These are phyloP conservation scores for Oncorhynchus masou DNA, from an alignment of 2,113 vertebrate genomes.

Conservation along the genomic window DNA sequence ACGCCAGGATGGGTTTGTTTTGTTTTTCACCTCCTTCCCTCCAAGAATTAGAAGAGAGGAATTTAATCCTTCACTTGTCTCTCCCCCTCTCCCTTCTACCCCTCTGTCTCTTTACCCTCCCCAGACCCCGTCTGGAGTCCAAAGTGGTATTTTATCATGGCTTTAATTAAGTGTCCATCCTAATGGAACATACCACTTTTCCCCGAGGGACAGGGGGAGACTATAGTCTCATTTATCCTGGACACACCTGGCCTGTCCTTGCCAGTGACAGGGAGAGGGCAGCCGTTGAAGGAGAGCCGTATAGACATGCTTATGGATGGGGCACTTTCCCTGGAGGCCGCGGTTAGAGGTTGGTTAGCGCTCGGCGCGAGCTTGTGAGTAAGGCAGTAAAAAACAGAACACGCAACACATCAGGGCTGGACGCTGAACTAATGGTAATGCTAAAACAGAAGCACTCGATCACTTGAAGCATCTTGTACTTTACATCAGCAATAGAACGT, in stretches of 20 bases:
- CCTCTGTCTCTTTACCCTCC: conserved; percentile 3
- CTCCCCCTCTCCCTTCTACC: conserved; percentile 6
- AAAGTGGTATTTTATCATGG: conserved; percentile 62
- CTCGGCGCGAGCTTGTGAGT: neutral
- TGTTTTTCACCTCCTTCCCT: conserved; percentile 2
- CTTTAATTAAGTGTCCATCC: conserved; percentile 70
- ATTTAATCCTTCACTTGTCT: conserved; percentile 27
- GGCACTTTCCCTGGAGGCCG: conserved; percentile 35
- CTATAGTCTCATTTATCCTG: conserved; percentile 59
- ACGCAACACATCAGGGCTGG: conserved; percentile 8
- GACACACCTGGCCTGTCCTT: conserved; percentile 17
- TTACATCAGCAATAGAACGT: neutral
- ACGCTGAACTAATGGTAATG: conserved; percentile 22
- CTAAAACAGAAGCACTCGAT: neutral
- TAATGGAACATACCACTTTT: conserved; percentile 65
- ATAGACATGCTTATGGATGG: conserved; percentile 58
- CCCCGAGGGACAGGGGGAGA: conserved; percentile 41
- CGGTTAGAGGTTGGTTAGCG: neutral
- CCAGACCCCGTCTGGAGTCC: conserved; percentile 44
- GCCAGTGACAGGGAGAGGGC: conserved; percentile 62
- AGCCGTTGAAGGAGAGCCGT: conserved; percentile 57
- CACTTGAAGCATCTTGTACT: neutral
- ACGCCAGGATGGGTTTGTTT: conserved; percentile 19
- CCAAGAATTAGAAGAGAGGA: conserved; percentile 17
- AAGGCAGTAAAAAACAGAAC: neutral